phyloP scores from a whole-genome alignment of 2,113 vertebrate genomes.

The Anas platyrhynchos region DNA sequence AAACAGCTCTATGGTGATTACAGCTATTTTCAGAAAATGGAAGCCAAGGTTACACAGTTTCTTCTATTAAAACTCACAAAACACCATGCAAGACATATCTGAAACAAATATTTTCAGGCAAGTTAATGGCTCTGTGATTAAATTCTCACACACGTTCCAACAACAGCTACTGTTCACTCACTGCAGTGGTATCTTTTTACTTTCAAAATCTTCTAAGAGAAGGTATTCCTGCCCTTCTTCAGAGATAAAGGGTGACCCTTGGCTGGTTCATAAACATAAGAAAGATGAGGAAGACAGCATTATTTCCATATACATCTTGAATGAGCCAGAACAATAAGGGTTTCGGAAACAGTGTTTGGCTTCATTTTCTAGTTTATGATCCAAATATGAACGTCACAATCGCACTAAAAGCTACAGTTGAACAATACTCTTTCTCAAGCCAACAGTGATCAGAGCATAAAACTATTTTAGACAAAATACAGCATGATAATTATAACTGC shows the following conservation, averaged over 20 bases:
- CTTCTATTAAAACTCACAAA: conserved; percentile 58
- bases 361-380: not conserved
- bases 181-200: conserved; percentile 91
- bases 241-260: conserved; percentile 82
- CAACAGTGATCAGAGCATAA: not conserved
- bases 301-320: not conserved
- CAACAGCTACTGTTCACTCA: conserved; percentile 87
- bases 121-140: conserved; percentile 72
- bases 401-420: not conserved
- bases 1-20: not conserved
- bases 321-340: not conserved
- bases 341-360: not conserved
- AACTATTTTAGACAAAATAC: conserved; percentile 12
- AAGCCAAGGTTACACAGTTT: not conserved
- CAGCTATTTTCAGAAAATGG: not conserved
- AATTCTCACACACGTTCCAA: conserved; percentile 70
- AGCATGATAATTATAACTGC: not conserved
- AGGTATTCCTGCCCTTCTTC: conserved; percentile 93
- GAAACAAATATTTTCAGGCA: conserved; percentile 48
- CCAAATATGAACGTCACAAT: not conserved
- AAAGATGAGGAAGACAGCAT: conserved; percentile 76
- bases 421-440: conserved; percentile 8
- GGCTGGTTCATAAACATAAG: conserved; percentile 81
- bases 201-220: conserved; percentile 98
- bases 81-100: conserved; percentile 68